Evolutionary conservation across 2,797 vertebrate species (phyloP), one percentile per base, ranked within the genome.

Genomic region (Ctenopoma kingsleyae): DNA sequence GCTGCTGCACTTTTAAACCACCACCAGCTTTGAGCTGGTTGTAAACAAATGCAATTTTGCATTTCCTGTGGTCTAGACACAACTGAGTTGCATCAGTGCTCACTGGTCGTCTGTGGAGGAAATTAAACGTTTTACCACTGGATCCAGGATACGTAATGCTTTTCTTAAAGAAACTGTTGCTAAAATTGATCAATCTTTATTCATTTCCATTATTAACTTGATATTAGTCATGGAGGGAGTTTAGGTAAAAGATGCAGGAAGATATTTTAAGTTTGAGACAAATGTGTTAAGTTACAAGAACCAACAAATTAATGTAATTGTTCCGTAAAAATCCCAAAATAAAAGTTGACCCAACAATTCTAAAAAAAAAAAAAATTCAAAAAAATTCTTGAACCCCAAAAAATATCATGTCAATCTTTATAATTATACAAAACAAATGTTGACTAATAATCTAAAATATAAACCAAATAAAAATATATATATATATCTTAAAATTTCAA

Each of bases 61-160:
- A 89, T 93, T 94, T 94, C 93, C 93, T 94, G 93, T 87, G 77
- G 92, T 94, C 93, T 93, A 93, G 91, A 94, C 93, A 91, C 86
- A 88, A 86, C 76, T 68, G 78, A 81, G 70, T 16, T 65, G 53
- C 49, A 71, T 73, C 51, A 43, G 64, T 0, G 12, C 54, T 67
- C 38, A 32, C 25, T 51, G 15, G 1, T 22, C 2, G 3, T 62
- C 53, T 48, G 20, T 12, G 20, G 20, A 20, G 43, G 41, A 8
- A 22, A 10, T 27, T 0, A 59, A 40, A 35, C 2, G 15, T 40
- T 67, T 53, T n/a, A 63, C 16, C 5, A 4, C 44, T 23, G 48
- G 40, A 5, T 30, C 13, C 27, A n/a, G 4, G 17, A 35, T 17
- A 13, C 12, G 6, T 12, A 11, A 38, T 5, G 20, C 22, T 20